A percentile compares a stretch with the other conserved stretches of the same genome.
phyloP scores from a whole-genome alignment of 1,140 invertebrate species.

The Eumeta japonica region DNA sequence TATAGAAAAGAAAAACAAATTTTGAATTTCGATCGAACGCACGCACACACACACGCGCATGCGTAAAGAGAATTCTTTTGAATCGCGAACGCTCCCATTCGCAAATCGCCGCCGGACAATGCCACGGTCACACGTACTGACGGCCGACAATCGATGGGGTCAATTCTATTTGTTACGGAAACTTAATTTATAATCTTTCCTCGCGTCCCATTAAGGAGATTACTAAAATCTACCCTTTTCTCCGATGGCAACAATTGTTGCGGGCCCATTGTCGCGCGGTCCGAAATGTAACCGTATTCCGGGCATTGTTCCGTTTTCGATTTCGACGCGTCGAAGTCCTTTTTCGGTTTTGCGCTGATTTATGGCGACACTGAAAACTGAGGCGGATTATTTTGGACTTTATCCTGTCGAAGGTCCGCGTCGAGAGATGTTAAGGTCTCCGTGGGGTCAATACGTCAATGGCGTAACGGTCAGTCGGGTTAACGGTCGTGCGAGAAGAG shows the following conservation, averaged over 20 bases:
- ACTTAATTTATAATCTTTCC: slow-evolving; percentile 60
- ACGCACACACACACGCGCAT: too few species aligned
- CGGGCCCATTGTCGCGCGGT: too few species aligned
- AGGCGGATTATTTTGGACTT: slow-evolving; percentile 22
- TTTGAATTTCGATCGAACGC: too few species aligned
- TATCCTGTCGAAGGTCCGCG: slow-evolving; percentile 17
- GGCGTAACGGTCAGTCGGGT: slow-evolving; percentile 40
- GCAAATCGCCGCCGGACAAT: slow-evolving; percentile 50
- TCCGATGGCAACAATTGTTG: slow-evolving; percentile 44
- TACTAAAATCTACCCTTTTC: slow-evolving; percentile 56
- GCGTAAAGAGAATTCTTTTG: too few species aligned
- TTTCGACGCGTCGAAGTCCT: too few species aligned
- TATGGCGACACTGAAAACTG: slow-evolving; percentile 29
- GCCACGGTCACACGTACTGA: slow-evolving; percentile 51
- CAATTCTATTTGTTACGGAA: slow-evolving; percentile 57
- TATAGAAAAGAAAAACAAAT: too few species aligned
- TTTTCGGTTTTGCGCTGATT: slow-evolving; percentile 48
- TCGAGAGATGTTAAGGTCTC: slow-evolving; percentile 40
- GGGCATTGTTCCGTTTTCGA: slow-evolving; percentile 34
- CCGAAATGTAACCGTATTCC: slow-evolving; percentile 37
- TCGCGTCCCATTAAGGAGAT: slow-evolving; percentile 56
- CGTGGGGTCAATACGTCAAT: slow-evolving; percentile 42
- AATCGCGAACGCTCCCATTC: too few species aligned
- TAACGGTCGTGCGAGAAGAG: slow-evolving; percentile 22
- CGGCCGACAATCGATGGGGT: slow-evolving; percentile 48